Percentiles rank a stretch among this genome's conserved stretches.
Conservation (phyloP, 2,797 vertebrate genomes). For the Somateria mollissima region DNA sequence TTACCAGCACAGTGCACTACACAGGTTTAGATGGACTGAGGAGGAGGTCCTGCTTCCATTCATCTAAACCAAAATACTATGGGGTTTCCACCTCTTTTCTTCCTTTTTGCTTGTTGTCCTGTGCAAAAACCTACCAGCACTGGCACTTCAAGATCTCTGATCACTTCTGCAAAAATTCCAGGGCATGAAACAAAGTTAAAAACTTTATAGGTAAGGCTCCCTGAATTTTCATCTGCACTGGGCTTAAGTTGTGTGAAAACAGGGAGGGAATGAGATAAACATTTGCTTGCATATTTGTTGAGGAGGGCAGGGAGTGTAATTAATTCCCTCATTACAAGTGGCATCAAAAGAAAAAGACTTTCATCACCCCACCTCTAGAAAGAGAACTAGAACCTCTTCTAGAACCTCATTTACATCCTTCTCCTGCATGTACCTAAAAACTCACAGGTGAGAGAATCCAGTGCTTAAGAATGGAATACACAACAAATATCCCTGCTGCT, state of each 20-base stretch:
- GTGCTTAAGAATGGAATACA: neutral
- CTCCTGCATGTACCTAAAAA: neutral
- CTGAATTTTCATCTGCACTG: neutral
- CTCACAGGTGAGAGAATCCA: neutral
- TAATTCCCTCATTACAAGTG: neutral
- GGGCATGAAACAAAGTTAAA: neutral
- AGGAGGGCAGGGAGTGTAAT: neutral
- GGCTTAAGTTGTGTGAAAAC: fast-evolving
- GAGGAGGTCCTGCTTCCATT: neutral
- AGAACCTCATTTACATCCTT: neutral
- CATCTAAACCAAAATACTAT: neutral
- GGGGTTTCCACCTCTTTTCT: neutral
- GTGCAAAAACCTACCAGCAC: neutral
- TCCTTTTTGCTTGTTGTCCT: neutral
- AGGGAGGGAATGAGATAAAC: neutral
- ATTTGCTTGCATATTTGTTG: neutral
- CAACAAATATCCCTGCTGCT: neutral
- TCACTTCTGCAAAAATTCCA: neutral
- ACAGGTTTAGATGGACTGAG: neutral
- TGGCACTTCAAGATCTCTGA: neutral
- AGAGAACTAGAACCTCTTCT: neutral
- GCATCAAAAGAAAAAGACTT: neutral
- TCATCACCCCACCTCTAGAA: neutral
- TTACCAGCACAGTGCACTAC: neutral
- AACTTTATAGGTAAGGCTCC: neutral